phyloP scores from a whole-genome alignment of 2,797 vertebrate species.

The Oreonectes daqikongensis region DNA sequence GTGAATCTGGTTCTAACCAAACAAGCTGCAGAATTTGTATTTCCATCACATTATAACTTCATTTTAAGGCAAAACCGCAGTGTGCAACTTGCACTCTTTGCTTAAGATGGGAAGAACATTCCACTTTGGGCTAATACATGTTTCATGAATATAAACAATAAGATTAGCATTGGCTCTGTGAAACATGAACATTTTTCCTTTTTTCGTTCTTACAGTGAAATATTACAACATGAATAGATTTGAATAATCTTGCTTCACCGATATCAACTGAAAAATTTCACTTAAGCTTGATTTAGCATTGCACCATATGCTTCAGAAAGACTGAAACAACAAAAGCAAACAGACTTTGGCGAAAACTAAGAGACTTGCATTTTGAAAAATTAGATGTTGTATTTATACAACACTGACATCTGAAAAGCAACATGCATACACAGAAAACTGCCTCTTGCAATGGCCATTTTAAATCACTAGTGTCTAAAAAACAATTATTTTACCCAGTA shows the following conservation, averaged over 20 bases:
- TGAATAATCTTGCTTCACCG: background rate
- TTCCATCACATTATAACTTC: constrained; percentile 42
- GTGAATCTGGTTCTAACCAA: constrained; percentile 4
- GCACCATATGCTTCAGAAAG: constrained; percentile 24
- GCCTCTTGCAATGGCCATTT: constrained; percentile 35
- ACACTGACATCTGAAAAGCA: constrained; percentile 24
- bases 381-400: constrained; percentile 16
- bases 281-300: constrained; percentile 34
- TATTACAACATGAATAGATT: background rate
- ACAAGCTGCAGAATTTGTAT: constrained; percentile 36
- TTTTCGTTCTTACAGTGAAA: background rate
- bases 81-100: constrained; percentile 27
- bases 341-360: background rate
- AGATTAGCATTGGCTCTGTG: constrained; percentile 37
- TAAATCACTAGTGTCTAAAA: constrained; percentile 55
- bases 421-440: constrained; percentile 21
- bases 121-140: constrained; percentile 24
- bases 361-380: constrained; percentile 26
- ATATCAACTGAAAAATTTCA: constrained; percentile 15
- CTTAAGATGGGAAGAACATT: constrained; percentile 23
- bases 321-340: constrained; percentile 23
- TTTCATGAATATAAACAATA: constrained; percentile 51
- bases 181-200: background rate
- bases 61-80: constrained; percentile 39
- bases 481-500: constrained; percentile 48